Base-by-base conservation (phyloP, 1,140 invertebrate genomes). In the Anagrus nilaparvatae region DNA sequence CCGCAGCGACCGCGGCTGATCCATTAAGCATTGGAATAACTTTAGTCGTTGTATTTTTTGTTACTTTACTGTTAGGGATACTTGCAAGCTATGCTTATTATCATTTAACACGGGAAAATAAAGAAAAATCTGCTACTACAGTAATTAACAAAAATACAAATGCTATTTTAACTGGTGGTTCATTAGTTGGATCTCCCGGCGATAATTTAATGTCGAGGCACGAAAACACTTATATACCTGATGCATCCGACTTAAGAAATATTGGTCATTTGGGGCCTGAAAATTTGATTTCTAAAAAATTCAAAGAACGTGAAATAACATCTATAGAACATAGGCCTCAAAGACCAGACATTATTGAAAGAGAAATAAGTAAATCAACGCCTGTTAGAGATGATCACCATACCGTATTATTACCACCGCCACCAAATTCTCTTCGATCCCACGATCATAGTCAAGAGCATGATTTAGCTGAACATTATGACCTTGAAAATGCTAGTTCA, bases 401-500 rank as follows among this genome's bases (percentile, higher is more conserved):
- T 56, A 77, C 78, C 1, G 76, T 79, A 0, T 69, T 82, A 13
- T 78, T 81, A 17, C 74, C 78, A 4, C 73, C 76, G 2, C 71
- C 73, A 16, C 78, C 75, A 57, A 73, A 63, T 19, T 74, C 71
- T 0, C 65, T 78, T 23, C 80, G 82, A 50, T 73, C 74, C 0
- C 80, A 84, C 40, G 70, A 74, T 14, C 79, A 81, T 46, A 77
- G 77, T 44, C 71, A 72, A 0, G 73, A 73, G 43, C 81, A 84
- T 1, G 90, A 95, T 60, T 76, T 86, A 48, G 90, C 91, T 0
- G 93, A 97, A 60, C 92, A 94, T 59, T 97, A 97, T 56, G 93
- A 97, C 61, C 67, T 97, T 38, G 93, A 97, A 65, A 97, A 97
- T 66, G 90, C 92, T 1, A 94, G 90, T 60, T 94, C 89, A 1